Conservation (phyloP, 2,113 vertebrate genomes). For the Artemisiospiza belli region DNA sequence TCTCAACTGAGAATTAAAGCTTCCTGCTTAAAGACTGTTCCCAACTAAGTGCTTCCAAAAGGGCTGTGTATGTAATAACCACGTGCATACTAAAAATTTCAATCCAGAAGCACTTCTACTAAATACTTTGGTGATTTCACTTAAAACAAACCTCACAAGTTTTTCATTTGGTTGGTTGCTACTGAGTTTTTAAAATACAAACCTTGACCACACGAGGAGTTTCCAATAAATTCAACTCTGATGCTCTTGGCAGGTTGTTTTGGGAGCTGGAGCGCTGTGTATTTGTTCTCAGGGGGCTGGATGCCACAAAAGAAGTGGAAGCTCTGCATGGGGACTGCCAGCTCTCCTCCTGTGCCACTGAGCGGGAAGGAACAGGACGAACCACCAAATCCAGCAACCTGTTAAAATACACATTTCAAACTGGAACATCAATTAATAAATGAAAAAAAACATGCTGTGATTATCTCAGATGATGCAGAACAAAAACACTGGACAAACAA, state of each 20-base stretch:
- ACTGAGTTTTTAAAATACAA: not conserved
- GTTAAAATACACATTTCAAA: not conserved
- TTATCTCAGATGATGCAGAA: not conserved
- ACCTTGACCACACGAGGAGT: conserved; percentile 94
- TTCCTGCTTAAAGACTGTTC: not conserved
- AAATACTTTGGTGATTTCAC: not conserved
- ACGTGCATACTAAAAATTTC: not conserved
- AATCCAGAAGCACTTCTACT: not conserved
- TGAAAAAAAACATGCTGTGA: not conserved
- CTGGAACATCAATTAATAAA: not conserved
- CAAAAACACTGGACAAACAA: not conserved
- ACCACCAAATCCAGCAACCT: conserved; percentile 87
- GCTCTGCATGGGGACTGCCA: conserved; percentile 66
- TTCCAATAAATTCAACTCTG: conserved; percentile 86
- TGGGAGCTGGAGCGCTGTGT: not conserved
- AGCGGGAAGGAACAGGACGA: conserved; percentile 74
- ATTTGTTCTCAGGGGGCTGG: conserved; percentile 43
- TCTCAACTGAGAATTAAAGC: not conserved
- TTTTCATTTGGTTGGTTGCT: not conserved
- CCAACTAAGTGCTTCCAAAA: not conserved
- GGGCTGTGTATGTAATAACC: not conserved
- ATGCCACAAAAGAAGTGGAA: conserved; percentile 56
- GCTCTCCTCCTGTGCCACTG: conserved; percentile 32
- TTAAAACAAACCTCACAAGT: not conserved
- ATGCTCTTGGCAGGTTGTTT: conserved; percentile 69